A percentile compares a stretch with the other conserved stretches of the same genome.
These are phyloP conservation scores for Penaeus japonicus DNA, from an alignment of 1,140 invertebrate genomes.

Conservation along the genomic window DNA sequence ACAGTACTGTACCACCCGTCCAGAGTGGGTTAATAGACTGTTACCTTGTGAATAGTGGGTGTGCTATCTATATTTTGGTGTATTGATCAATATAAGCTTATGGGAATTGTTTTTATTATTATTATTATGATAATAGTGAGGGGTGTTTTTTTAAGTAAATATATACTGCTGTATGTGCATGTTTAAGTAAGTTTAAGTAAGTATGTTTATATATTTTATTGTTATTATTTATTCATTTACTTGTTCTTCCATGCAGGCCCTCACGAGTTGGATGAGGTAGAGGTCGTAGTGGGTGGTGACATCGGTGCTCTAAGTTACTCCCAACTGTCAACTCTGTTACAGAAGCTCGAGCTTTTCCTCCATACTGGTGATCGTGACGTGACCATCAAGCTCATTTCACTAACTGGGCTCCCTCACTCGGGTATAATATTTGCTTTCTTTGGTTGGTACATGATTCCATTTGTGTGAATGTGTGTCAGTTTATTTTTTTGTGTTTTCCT, in stretches of 20 bases:
- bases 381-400: constrained; percentile 45
- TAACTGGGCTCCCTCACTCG: constrained; percentile 54
- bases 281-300: constrained; percentile 78
- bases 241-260: constrained; percentile 72
- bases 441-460: not conserved
- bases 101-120: too few relatives aligned
- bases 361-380: constrained; percentile 68
- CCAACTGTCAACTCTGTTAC: constrained; percentile 77
- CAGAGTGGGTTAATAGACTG: too few relatives aligned
- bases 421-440: constrained; percentile 50
- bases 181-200: constrained; percentile 1
- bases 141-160: not conserved
- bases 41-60: too few relatives aligned
- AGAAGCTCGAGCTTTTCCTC: constrained; percentile 71
- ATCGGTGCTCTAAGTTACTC: constrained; percentile 72
- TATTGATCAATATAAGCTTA: too few relatives aligned
- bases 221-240: constrained; percentile 36
- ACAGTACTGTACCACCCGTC: too few relatives aligned
- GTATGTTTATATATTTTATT: constrained; percentile 2
- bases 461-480: too few relatives aligned
- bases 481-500: too few relatives aligned
- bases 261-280: constrained; percentile 77
- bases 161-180: not conserved
- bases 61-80: too few relatives aligned
- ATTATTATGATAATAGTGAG: too few relatives aligned